Evolutionary conservation across 2,113 vertebrate species (phyloP), one percentile per base, ranked within the genome.

Genomic region (Felis catus): DNA sequence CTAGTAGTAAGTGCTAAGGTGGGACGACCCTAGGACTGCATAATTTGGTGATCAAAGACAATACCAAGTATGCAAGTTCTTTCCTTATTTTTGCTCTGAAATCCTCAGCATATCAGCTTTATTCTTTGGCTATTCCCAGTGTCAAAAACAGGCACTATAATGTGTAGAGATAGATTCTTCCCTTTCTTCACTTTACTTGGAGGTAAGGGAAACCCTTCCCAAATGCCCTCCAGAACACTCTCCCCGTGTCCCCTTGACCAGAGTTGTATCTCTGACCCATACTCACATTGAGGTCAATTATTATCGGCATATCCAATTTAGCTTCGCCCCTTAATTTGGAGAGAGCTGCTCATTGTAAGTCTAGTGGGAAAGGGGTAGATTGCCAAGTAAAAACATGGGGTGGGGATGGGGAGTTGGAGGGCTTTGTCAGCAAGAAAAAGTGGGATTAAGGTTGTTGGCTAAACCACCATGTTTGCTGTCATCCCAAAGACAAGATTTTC

Each of bases 41-140:
- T 33, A n/a, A 53, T 25, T 73, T 12, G 13, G 36, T 3, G 4
- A 18, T 15, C 25, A 33, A 23, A 48, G 21, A n/a, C 25, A n/a
- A 12, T 27, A 9, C 36, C 33, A 81, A 74, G 19, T 21, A 4
- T 5, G 0, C 4, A 74, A 10, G 0, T 1, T 65, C 63, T 61
- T 31, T 4, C n/a, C 2, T 36, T 1, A 1, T 66, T 86, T 33
- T 58, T 63, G 2, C 51, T 7, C 14, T 58, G 12, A 41, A 4
- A 65, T 41, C 23, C 9, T 87, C 6, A 45, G 45, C 5, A 36
- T 1, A 10, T 15, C 33, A 53, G 19, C 53, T 91, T 81, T 83
- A 18, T 16, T 63, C 41, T 65, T 74, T 31, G 23, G 21, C n/a
- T 27, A 3, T 58, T 92, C 10, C 18, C 70, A 68, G 63, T 18